Evolutionary conservation across 2,113 vertebrate genomes (phyloP).

Genomic region (Sminthopsis crassicaudata): DNA sequence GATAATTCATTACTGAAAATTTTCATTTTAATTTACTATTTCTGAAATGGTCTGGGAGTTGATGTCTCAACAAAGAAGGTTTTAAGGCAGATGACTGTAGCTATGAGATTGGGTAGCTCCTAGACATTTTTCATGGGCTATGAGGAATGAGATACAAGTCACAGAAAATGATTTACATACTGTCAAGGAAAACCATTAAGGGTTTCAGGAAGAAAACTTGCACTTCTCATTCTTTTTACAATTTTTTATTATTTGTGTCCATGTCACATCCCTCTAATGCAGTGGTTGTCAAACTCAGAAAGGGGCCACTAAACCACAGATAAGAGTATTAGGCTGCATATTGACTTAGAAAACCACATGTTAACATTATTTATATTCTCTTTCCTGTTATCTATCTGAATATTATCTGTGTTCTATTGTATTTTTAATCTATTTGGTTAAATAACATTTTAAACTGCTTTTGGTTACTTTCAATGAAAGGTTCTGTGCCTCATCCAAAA

Average conservation of each 20-base stretch:
- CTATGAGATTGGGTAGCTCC: neutral
- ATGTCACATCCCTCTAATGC: neutral
- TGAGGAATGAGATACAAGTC: neutral
- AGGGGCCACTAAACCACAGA: neutral
- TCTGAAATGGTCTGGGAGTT: neutral
- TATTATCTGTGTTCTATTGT: neutral
- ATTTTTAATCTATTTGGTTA: neutral
- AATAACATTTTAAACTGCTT: neutral
- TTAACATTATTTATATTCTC: neutral
- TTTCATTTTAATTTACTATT: neutral
- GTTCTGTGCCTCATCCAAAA: neutral
- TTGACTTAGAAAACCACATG: neutral
- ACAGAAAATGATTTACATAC: neutral
- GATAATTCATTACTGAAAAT: conserved; percentile 1
- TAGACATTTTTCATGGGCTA: neutral
- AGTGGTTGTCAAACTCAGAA: neutral
- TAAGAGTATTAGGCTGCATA: neutral
- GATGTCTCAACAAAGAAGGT: conserved; percentile 18
- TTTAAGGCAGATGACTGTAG: conserved; percentile 14
- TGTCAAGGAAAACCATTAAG: conserved; percentile 9
- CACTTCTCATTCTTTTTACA: neutral
- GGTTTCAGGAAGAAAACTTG: neutral
- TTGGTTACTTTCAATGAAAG: neutral
- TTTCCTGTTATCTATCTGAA: neutral
- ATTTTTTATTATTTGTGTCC: neutral